Evolutionary conservation across 2,797 vertebrate genomes (phyloP).

Genomic region (Enteromius anoplus): DNA sequence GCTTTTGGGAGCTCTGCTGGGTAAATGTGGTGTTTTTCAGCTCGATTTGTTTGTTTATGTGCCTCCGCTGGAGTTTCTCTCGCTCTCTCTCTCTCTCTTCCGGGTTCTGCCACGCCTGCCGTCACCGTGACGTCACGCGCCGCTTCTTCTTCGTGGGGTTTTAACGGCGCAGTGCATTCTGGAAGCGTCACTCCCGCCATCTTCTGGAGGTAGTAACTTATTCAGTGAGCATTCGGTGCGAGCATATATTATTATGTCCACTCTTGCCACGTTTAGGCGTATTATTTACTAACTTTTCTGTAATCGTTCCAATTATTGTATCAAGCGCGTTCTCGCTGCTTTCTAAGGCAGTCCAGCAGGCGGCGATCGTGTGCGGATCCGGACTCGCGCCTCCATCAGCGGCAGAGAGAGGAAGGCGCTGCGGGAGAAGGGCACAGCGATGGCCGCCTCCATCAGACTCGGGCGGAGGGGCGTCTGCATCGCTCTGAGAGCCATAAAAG

Average conservation of each 20-base stretch:
- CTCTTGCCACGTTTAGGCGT: not conserved
- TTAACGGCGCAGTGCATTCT: not conserved
- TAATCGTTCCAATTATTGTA: not conserved
- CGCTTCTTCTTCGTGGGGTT: not conserved
- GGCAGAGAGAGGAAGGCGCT: not conserved
- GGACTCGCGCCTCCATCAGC: not conserved
- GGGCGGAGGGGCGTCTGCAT: slow-evolving; percentile 73
- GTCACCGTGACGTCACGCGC: not conserved
- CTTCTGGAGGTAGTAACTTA: not conserved
- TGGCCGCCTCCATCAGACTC: slow-evolving; percentile 81
- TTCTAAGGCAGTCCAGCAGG: not conserved
- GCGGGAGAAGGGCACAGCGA: slow-evolving; percentile 70
- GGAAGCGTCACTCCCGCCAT: not conserved
- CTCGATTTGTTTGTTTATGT: slow-evolving; percentile 22
- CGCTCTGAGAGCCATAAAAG: slow-evolving; percentile 65
- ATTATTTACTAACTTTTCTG: not conserved
- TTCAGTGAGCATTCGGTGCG: not conserved
- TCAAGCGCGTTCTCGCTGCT: not conserved
- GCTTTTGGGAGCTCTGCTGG: not conserved
- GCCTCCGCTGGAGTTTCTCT: not conserved
- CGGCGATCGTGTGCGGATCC: not conserved
- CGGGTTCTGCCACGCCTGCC: not conserved
- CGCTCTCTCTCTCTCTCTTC: not conserved
- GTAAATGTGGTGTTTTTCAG: not conserved
- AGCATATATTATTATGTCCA: not conserved